Conservation (phyloP, 2,888 invertebrate genomes). For the Cephus nigrinus region DNA sequence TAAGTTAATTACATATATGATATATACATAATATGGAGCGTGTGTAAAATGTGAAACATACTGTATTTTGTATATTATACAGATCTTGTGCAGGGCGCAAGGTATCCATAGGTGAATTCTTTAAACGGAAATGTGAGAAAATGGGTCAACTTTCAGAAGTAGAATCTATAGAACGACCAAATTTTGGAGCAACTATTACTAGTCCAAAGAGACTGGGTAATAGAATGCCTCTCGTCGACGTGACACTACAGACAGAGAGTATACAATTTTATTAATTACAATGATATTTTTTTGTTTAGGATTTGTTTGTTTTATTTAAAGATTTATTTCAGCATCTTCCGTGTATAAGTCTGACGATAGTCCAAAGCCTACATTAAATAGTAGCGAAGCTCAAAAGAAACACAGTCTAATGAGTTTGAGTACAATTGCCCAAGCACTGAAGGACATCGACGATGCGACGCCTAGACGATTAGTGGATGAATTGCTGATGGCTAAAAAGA, state of each 20-base stretch:
- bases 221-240: slow-evolving; percentile 47
- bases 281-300: too few species aligned
- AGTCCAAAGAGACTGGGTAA: slow-evolving; percentile 47
- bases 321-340: slow-evolving; percentile 12
- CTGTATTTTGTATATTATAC: not conserved
- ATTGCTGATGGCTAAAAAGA: slow-evolving; percentile 50
- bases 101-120: slow-evolving; percentile 67
- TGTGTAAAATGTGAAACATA: not conserved
- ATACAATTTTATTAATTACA: too few species aligned
- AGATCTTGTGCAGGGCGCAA: slow-evolving; percentile 52
- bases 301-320: slow-evolving; percentile 1
- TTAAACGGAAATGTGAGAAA: slow-evolving; percentile 64
- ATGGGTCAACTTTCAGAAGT: slow-evolving; percentile 51
- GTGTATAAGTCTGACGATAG: slow-evolving; percentile 26
- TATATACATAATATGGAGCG: not conserved
- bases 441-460: slow-evolving; percentile 47
- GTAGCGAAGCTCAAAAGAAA: slow-evolving; percentile 29
- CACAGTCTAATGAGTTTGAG: slow-evolving; percentile 57
- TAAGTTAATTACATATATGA: slow-evolving; percentile 22
- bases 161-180: slow-evolving; percentile 42
- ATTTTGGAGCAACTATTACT: slow-evolving; percentile 42
- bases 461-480: slow-evolving; percentile 57
- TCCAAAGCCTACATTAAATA: not conserved
- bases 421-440: slow-evolving; percentile 53
- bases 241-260: slow-evolving; percentile 50